Conservation (phyloP, 2,113 vertebrate genomes). For the Lampris incognitus region DNA sequence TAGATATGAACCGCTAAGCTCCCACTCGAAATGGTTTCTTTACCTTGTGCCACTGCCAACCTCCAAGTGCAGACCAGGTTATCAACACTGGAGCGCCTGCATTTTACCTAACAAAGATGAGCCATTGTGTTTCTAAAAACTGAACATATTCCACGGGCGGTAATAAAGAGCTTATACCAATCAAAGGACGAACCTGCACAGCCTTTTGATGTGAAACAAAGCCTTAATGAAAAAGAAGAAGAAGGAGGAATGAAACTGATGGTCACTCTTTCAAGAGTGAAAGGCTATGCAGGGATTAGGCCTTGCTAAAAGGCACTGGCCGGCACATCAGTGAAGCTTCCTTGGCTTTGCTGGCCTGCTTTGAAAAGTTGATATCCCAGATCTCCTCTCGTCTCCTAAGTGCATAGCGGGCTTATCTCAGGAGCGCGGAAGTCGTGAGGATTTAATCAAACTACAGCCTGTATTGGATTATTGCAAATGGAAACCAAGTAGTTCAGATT, state of each 20-base stretch:
- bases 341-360: slow-evolving; percentile 70
- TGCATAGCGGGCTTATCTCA: slow-evolving; percentile 77
- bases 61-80: slow-evolving; percentile 41
- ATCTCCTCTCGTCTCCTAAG: slow-evolving; percentile 77
- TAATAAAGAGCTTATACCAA: slow-evolving; percentile 76
- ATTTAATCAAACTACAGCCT: slow-evolving; percentile 73
- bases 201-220: slow-evolving; percentile 73
- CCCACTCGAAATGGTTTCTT: slow-evolving; percentile 55
- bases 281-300: slow-evolving; percentile 59
- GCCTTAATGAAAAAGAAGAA: slow-evolving; percentile 70
- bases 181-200: slow-evolving; percentile 73
- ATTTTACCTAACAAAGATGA: slow-evolving; percentile 67
- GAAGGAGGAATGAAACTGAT: neutral
- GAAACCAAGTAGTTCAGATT: slow-evolving; percentile 70
- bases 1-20: slow-evolving; percentile 53
- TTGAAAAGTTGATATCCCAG: slow-evolving; percentile 81
- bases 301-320: slow-evolving; percentile 42
- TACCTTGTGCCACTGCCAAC: slow-evolving; percentile 54
- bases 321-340: slow-evolving; percentile 69
- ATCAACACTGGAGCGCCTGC: slow-evolving; percentile 45
- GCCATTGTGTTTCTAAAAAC: slow-evolving; percentile 70
- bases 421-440: slow-evolving; percentile 79
- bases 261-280: slow-evolving; percentile 54
- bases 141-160: slow-evolving; percentile 65
- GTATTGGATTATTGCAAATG: slow-evolving; percentile 75